Percentiles rank a stretch among this genome's conserved stretches.
Evolutionary conservation across 2,888 invertebrate genomes (phyloP).

Genomic region (Orchesella flavescens): DNA sequence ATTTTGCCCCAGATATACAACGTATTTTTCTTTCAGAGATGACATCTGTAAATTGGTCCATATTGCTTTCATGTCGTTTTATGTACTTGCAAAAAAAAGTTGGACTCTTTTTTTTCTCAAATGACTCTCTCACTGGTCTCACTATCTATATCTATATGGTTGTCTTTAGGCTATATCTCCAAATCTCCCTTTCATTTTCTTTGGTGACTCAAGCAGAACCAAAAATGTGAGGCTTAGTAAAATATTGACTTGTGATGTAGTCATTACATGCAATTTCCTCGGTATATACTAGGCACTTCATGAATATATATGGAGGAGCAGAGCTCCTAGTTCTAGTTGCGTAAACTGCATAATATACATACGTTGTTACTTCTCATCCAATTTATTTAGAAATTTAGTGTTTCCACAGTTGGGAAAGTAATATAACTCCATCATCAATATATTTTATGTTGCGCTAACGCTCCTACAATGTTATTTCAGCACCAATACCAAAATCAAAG

Average conservation of each 20-base stretch:
- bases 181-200: not conserved
- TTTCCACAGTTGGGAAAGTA: not conserved
- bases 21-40: conserved; percentile 3
- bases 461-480: not conserved
- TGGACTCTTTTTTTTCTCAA: no score
- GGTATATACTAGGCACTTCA: no score
- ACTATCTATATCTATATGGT: not conserved
- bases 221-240: conserved; percentile 1
- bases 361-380: not conserved
- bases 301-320: no score
- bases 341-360: not conserved
- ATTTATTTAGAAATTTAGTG: conserved; percentile 27
- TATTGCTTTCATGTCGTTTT: conserved; percentile 24
- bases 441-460: not conserved
- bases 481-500: not conserved
- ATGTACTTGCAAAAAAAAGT: conserved; percentile 3
- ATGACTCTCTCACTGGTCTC: not conserved
- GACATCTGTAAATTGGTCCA: conserved; percentile 22
- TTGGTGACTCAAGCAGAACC: conserved; percentile 15
- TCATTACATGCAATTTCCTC: no score
- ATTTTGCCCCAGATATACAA: conserved; percentile 3
- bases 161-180: not conserved
- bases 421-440: conserved; percentile 16
- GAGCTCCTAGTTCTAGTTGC: not conserved
- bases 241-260: not conserved